phyloP scores from a whole-genome alignment of 2,797 vertebrate species.

The Halcyon smyrnensis region DNA sequence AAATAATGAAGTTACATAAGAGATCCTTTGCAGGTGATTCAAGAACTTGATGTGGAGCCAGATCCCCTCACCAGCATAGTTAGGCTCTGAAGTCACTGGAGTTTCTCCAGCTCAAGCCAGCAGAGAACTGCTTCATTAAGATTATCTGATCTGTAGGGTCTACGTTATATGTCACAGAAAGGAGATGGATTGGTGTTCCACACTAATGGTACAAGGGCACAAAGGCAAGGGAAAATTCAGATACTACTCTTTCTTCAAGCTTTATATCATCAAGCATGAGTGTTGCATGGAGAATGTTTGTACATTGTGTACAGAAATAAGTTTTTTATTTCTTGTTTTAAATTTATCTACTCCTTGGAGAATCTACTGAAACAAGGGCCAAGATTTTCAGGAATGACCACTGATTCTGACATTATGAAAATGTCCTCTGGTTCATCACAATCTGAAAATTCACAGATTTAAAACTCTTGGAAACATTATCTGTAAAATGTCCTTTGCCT shows the following conservation, averaged over 20 bases:
- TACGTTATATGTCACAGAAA: not conserved
- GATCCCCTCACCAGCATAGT: not conserved
- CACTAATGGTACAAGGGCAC: not conserved
- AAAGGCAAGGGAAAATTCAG: slow-evolving; percentile 20
- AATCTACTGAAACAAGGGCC: not conserved
- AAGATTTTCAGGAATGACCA: not conserved
- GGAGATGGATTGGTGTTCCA: slow-evolving; percentile 46
- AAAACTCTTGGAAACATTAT: not conserved
- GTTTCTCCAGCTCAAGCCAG: slow-evolving; percentile 30
- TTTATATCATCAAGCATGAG: not conserved
- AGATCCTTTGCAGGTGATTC: not conserved
- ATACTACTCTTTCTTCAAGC: not conserved
- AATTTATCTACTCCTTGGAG: not conserved
- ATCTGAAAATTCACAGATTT: not conserved
- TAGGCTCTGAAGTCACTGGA: slow-evolving; percentile 11
- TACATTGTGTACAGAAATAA: not conserved
- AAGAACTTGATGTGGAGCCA: not conserved
- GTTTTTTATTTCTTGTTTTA: not conserved
- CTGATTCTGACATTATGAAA: not conserved
- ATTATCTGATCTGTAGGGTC: not conserved
- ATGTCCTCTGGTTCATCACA: not conserved
- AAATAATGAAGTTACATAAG: slow-evolving; percentile 36
- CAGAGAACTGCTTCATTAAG: slow-evolving; percentile 28
- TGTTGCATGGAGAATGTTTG: slow-evolving; percentile 45
- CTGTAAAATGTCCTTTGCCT: not conserved